Conservation (phyloP, 1,140 invertebrate species). For the Daktulosphaira vitifoliae region DNA sequence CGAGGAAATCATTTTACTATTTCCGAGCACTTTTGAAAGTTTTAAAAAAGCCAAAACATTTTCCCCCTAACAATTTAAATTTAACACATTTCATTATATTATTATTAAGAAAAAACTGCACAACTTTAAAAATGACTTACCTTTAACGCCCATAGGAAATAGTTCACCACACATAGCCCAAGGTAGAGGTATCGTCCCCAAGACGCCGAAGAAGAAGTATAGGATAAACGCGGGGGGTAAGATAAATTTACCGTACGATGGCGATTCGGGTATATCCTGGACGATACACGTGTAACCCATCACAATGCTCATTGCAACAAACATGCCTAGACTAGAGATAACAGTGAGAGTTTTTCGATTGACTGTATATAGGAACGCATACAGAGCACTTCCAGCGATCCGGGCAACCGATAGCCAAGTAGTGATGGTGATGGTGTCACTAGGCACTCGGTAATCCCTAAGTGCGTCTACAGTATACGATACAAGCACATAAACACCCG, state of each 20-base stretch:
- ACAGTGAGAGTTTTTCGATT: slow-evolving; percentile 57
- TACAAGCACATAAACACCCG: slow-evolving; percentile 64
- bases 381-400: slow-evolving; percentile 40
- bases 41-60: too few relatives aligned
- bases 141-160: slow-evolving; percentile 57
- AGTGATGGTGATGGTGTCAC: neutral
- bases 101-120: too few relatives aligned
- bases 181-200: slow-evolving; percentile 60
- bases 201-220: slow-evolving; percentile 61
- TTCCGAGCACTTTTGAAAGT: too few relatives aligned
- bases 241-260: slow-evolving; percentile 9
- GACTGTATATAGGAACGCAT: slow-evolving; percentile 46
- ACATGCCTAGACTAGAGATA: slow-evolving; percentile 54
- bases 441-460: slow-evolving; percentile 43
- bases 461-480: slow-evolving; percentile 65
- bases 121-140: too few relatives aligned
- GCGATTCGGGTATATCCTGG: neutral
- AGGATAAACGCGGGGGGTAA: slow-evolving; percentile 47
- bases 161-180: slow-evolving; percentile 66
- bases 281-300: slow-evolving; percentile 39
- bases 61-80: too few relatives aligned
- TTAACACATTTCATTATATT: too few relatives aligned
- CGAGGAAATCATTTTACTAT: too few relatives aligned
- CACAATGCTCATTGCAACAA: slow-evolving; percentile 46
- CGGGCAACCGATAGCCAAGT: slow-evolving; percentile 44